A percentile compares a stretch with the other conserved stretches of the same genome.
Evolutionary conservation across 1,140 invertebrate genomes (phyloP).

Genomic region (Calycopis cecrops): DNA sequence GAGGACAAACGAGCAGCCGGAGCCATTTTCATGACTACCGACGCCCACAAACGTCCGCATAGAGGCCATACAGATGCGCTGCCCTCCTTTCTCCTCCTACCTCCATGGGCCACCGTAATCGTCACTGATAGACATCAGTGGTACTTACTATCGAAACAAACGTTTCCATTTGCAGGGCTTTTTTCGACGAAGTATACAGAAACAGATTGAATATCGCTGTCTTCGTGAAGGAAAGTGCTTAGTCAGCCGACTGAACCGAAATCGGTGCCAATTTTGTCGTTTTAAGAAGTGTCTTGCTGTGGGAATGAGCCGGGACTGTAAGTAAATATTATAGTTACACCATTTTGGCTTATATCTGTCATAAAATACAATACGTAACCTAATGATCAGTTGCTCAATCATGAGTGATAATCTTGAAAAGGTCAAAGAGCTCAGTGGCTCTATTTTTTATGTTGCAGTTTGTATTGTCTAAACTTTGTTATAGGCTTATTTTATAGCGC

Average conservation of each 20-base stretch:
- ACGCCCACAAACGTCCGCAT: too few relatives aligned
- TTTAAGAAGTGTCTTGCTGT: slow-evolving; percentile 99
- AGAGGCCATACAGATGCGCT: too few relatives aligned
- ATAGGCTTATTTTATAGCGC: too few relatives aligned
- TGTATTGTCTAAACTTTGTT: too few relatives aligned
- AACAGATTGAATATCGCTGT: slow-evolving; percentile 98
- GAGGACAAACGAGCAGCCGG: too few relatives aligned
- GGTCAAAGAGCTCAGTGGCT: too few relatives aligned
- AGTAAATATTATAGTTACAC: slow-evolving; percentile 73
- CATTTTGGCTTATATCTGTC: neutral
- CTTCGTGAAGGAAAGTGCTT: slow-evolving; percentile 97
- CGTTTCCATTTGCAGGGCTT: slow-evolving; percentile 80
- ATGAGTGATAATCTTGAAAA: too few relatives aligned
- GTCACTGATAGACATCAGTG: neutral
- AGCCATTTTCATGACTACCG: too few relatives aligned
- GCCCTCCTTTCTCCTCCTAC: too few relatives aligned
- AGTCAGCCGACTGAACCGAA: slow-evolving; percentile 96
- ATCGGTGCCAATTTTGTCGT: slow-evolving; percentile 98
- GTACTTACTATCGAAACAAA: neutral
- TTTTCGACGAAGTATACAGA: slow-evolving; percentile 94
- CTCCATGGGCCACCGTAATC: too few relatives aligned
- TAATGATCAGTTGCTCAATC: too few relatives aligned
- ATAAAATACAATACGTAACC: neutral
- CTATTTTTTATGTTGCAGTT: too few relatives aligned
- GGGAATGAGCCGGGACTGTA: slow-evolving; percentile 98